Base-by-base conservation (phyloP, 2,113 vertebrate genomes). In the Peromyscus leucopus region DNA sequence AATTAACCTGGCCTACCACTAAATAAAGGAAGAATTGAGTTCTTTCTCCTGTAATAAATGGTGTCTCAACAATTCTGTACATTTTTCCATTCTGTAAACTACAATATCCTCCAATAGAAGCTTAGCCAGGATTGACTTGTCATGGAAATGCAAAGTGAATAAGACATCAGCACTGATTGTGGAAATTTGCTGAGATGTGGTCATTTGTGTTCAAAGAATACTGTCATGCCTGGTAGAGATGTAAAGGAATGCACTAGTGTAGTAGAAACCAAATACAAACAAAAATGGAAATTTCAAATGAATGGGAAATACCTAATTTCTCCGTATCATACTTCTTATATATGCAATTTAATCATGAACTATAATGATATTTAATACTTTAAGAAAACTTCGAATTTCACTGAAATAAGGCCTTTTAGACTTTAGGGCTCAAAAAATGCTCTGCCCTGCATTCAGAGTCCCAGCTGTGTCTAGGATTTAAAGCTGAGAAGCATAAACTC, bases 401-500 rank as follows among this genome's bases (percentile, higher is more conserved):
- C 10, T 42, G 3, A 33, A 85, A 51, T 91, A 61, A 19, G 24
- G 12, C 15, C 19, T 26, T 61, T 80, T 84, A 82, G 85, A 80
- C 76, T 85, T 48, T 28, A 72, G n/a, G 71, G 9, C 0, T 67
- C 59, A 74, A 76, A 74, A 2, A 10, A 46, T 78, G 9, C 15
- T 91, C 82, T 93, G 33, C 46, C 31, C 0, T 36, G 21, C 0
- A 2, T 59, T 96, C 93, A 71, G 46, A 95, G 61, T 89, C 82
- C 89, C 13, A 71, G 10, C 6, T 93, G 31, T 42, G 24, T 91
- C 61, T 83, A 93, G 39, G 82, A 71, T 96, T 74, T 92, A 46
- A 48, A 71, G 78, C 39, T 94, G 61, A 97, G 85, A 96, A 78
- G 61, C 69, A 59, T 51, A 96, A 97, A 17, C 59, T 93, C 92